A percentile compares a stretch with the other conserved stretches of the same genome.
These are phyloP conservation scores for Xestobium rufovillosum DNA, from an alignment of 2,888 invertebrate species.

Conservation along the genomic window DNA sequence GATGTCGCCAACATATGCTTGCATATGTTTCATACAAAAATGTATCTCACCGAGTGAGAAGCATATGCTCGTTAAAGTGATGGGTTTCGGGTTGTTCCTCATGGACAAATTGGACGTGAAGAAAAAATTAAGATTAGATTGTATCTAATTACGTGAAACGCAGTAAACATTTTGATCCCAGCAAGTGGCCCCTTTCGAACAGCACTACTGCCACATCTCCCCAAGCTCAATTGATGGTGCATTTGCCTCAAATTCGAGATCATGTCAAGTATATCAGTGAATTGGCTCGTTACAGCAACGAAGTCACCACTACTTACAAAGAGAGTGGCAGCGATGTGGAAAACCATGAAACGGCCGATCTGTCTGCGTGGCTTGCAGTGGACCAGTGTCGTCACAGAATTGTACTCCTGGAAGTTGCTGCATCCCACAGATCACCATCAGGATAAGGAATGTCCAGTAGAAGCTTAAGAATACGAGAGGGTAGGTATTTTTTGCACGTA, in stretches of 20 bases:
- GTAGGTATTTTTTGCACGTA: too few species aligned
- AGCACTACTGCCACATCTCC: conserved; percentile 74
- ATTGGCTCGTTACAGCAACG: conserved; percentile 82
- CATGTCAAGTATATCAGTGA: conserved; percentile 97
- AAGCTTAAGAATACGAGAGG: conserved; percentile 97
- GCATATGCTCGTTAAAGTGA: conserved; percentile 97
- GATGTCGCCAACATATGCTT: conserved; percentile 97
- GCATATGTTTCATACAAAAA: conserved; percentile 94
- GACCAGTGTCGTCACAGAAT: conserved; percentile 93
- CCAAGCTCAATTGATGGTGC: conserved; percentile 91
- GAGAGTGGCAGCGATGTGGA: conserved; percentile 88
- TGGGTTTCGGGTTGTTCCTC: conserved; percentile 93
- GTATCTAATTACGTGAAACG: conserved; percentile 95
- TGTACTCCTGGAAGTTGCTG: conserved; percentile 96
- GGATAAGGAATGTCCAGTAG: conserved; percentile 88
- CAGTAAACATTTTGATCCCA: conserved; percentile 86
- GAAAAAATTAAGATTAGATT: conserved; percentile 86
- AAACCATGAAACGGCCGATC: conserved; percentile 83
- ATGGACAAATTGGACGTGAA: conserved; percentile 97
- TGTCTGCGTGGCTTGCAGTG: conserved; percentile 94
- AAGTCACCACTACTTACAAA: conserved; percentile 87
- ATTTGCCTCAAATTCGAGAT: conserved; percentile 88
- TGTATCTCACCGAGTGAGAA: conserved; percentile 95
- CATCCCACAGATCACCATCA: conserved; percentile 97
- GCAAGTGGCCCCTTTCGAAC: conserved; percentile 84